Base-by-base conservation (phyloP, 92 coral and sea anemone species). In the Phenganax marumi region DNA sequence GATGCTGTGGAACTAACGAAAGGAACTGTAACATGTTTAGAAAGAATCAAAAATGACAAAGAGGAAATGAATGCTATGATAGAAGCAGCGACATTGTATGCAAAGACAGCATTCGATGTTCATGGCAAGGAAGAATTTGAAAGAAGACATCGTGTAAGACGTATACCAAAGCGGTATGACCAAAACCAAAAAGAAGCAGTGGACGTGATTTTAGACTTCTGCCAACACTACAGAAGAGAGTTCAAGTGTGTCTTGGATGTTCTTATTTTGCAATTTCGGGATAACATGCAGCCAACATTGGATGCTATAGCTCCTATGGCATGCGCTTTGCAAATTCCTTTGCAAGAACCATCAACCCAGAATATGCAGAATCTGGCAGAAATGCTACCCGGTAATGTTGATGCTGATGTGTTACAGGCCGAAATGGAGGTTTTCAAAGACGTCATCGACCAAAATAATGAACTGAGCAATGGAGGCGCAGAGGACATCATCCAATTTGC, bases 171-270 rank as follows among this genome's bases (percentile, higher is more conserved):
- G 63, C 26, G 60, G 17, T 73, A 50, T 17, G 79, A 50, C 79
- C 39, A 73, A 18, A 64, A 64, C 21, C 70, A 3, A 0, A 43
- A 5, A 22, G 33, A 64, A 64, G 19, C 70, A 11, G 24, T 46
- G 3, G 43, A 33, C 43, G n/a, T n/a, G 43, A 47, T 13, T 64
- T 64, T 64, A 5, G 21, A 16, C 47, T 64, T 64, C 21, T 8
- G 5, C 21, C 46, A 64, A 25, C 21, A 64, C 21, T 64, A 64
- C 8, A 64, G 70, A 70, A 70, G 39, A 53, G 55, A 70, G 22
- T 70, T 70, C 76, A 70, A 70, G 55, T 70, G 76, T 25, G 76
- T 70, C 39, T 70, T 70, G 55, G 76, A 70, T 43, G 76, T 70
- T 18, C 76, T 70, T 1, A 70, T 70, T 53, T 70, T 53, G 76